Base-by-base conservation (phyloP, 2,113 vertebrate genomes). In the Hyperoodon ampullatus region DNA sequence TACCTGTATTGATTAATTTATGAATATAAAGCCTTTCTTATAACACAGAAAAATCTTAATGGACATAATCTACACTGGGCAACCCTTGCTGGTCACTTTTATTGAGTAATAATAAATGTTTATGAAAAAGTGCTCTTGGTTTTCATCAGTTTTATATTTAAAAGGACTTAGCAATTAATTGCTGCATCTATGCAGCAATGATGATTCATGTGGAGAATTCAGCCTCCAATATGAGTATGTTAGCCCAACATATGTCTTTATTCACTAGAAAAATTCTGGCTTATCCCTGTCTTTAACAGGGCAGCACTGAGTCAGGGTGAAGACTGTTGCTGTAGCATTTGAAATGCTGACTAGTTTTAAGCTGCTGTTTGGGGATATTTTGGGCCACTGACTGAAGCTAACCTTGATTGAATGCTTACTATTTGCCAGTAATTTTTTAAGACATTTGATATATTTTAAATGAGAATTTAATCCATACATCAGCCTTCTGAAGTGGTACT, bases 21-120 rank as follows among this genome's bases (percentile, higher is more conserved):
- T 61, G 12, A 84, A 33, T 72, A 86, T 3, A 15, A 93, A 66
- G 30, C 4, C 21, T 84, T 77, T 81, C 16, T 82, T 89, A 19
- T 53, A 92, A 94, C 11, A 96, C 26, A 70, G 83, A 95, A 82
- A 35, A 42, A 81, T 70, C 26, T 88, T 68, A 39, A 86, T 93
- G 35, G 39, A 71, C 16, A 61, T 78, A 80, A 68, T 61, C 6
- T 26, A 70, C 8, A 74, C 19, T 75, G 47, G 47, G 19, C 5
- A 95, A 90, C 12, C 11, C 42, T 30, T 58, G 24, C 10, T 50
- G 82, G 47, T 87, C 4, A 42, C 12, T 72, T 86, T 55, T 8
- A 84, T 23, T 15, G 26, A 89, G 14, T 16, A 66, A 53, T 33
- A 94, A 93, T 60, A 8, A 94, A 93, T 65, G 8, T 60, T 72